phyloP scores from a whole-genome alignment of 2,113 vertebrate genomes.

The Cheirogaleus medius region DNA sequence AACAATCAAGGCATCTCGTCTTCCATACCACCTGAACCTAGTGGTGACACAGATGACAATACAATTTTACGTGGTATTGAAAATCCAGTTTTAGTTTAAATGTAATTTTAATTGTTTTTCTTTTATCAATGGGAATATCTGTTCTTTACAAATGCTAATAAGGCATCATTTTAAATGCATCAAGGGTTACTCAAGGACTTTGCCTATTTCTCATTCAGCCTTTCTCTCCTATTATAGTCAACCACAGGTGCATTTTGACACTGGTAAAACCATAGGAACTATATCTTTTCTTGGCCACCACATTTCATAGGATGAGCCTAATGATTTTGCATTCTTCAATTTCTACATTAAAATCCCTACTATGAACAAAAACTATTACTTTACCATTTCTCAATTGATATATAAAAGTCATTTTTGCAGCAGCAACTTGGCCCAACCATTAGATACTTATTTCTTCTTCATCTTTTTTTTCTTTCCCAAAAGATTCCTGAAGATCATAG shows the following conservation, averaged over 20 bases:
- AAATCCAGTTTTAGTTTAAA: neutral
- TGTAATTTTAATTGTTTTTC: neutral
- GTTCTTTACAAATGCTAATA: neutral
- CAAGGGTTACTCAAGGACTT: constrained; percentile 85
- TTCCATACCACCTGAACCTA: neutral
- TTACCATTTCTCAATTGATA: constrained; percentile 96
- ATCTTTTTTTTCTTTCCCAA: constrained; percentile 67
- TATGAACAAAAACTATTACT: constrained; percentile 95
- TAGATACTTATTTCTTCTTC: constrained; percentile 93
- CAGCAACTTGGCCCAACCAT: constrained; percentile 93
- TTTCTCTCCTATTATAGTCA: constrained; percentile 94
- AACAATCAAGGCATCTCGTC: neutral
- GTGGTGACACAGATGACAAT: neutral
- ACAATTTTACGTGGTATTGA: neutral
- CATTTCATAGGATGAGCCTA: constrained; percentile 94
- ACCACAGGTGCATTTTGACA: constrained; percentile 94
- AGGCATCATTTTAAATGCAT: neutral
- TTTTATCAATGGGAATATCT: neutral
- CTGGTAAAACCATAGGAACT: constrained; percentile 93
- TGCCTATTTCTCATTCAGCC: constrained; percentile 88
- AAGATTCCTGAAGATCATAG: neutral
- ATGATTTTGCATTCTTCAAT: constrained; percentile 96
- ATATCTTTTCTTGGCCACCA: constrained; percentile 94
- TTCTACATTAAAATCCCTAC: constrained; percentile 96
- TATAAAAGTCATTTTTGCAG: constrained; percentile 93